Conservation (phyloP, 2,113 vertebrate genomes). For the Catharus fuscescens region DNA sequence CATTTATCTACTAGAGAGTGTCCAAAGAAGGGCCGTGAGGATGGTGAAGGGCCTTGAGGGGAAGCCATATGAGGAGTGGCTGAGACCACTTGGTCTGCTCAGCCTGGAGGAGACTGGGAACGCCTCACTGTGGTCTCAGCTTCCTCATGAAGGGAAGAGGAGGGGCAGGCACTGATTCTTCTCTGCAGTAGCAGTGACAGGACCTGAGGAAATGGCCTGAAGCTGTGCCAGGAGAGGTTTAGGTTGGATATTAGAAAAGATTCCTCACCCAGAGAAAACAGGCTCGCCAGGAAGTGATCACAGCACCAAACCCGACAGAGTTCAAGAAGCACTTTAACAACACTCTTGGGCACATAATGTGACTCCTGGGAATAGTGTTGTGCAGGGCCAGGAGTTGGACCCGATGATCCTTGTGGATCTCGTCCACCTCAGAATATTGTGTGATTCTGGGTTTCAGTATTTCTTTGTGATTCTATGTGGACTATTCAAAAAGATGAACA, state of each 20-base stretch:
- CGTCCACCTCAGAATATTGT: neutral
- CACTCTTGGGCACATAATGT: too few relatives aligned
- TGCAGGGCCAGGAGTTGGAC: neutral
- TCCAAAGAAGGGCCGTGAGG: neutral
- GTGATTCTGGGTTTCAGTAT: neutral
- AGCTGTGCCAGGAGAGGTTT: neutral
- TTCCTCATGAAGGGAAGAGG: neutral
- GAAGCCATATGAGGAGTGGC: accelerated
- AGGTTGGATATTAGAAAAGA: neutral
- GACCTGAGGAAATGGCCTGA: neutral
- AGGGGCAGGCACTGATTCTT: neutral
- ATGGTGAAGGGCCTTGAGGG: neutral
- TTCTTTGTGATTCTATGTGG: neutral
- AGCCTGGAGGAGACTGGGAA: neutral
- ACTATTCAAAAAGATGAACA: neutral
- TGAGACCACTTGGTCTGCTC: neutral
- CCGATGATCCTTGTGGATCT: neutral
- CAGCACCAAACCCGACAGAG: neutral
- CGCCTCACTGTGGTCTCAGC: neutral
- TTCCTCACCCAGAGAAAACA: neutral
- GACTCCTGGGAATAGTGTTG: too few relatives aligned
- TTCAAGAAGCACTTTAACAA: neutral
- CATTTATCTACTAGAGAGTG: too few relatives aligned
- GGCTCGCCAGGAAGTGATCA: neutral
- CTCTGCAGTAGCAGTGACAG: neutral